Base-by-base conservation (phyloP, 2,113 vertebrate genomes). In the Astur gentilis region DNA sequence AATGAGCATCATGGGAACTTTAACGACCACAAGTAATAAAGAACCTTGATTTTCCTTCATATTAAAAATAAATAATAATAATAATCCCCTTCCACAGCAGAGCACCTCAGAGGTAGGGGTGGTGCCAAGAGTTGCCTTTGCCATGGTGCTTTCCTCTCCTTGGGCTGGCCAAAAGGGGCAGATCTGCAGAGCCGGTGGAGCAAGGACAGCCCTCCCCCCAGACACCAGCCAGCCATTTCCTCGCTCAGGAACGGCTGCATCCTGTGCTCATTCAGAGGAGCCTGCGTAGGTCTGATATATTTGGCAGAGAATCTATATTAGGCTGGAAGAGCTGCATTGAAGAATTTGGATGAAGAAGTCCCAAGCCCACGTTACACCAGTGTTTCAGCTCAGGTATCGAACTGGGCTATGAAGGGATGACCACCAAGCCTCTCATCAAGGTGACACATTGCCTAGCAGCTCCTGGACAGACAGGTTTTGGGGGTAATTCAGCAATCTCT, bases 151-250 rank as follows among this genome's bases (percentile, higher is more conserved):
- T n/a, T 85, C 61, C 45, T 42, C 71, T 54, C 32, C 55, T 17
- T 3, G 6, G n/a, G 29, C 34, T 52, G 81, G 31, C 45, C 55
- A 21, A 32, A 34, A 62, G 82, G 78, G 54, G 49, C 61, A 27
- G 47, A 47, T 62, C 25, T 13, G 40, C 40, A 6, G 45, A 75
- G 78, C 44, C 4, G 34, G 55, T 31, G 83, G 50, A 77, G 42
- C 61, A 31, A n/a, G 72, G 78, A 67, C 86, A 81, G 65, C 27
- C 66, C 84, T 54, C 42, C 69, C 69, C 66, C 70, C n/a, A 25
- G 71, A 20, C 50, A 5, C 44, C 61, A 66, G 31, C 60, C 82
- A 70, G 86, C 72, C 91, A 93, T 76, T 83, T 95, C 96, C 94
- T 80, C 12, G 29, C 67, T 50, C 7, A 2, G 94, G 83, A 91